Evolutionary conservation across 1,140 invertebrate genomes (phyloP).

Genomic region (Atopsyche davidsoni): DNA sequence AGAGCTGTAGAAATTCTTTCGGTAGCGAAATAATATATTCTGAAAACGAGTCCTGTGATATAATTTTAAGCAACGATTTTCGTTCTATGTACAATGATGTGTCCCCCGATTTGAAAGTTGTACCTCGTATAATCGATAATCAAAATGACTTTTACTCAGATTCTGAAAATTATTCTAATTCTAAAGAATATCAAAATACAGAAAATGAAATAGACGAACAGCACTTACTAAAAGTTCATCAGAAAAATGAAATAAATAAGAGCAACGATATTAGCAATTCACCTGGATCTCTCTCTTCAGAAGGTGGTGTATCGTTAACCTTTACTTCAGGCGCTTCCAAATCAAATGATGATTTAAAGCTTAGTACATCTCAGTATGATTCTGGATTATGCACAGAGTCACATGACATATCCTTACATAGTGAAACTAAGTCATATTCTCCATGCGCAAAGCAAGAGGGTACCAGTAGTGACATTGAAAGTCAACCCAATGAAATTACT

Average conservation of each 20-base stretch:
- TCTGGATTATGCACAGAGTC: too few species aligned
- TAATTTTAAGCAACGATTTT: slow-evolving; percentile 28
- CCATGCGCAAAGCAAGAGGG: too few species aligned
- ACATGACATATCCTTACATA: too few species aligned
- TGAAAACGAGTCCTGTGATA: slow-evolving; percentile 30
- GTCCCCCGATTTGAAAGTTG: slow-evolving; percentile 25
- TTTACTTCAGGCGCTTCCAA: too few species aligned
- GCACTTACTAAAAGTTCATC: slow-evolving; percentile 43
- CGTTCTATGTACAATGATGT: slow-evolving; percentile 22
- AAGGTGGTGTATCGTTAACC: too few species aligned
- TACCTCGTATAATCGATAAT: slow-evolving; percentile 21
- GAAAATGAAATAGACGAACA: slow-evolving; percentile 44
- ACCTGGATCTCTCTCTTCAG: too few species aligned
- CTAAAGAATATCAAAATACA: slow-evolving; percentile 33
- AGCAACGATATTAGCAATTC: slow-evolving; percentile 37
- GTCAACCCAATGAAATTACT: too few species aligned
- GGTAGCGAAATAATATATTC: slow-evolving; percentile 26
- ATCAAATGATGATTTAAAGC: too few species aligned
- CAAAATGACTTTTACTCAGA: slow-evolving; percentile 38
- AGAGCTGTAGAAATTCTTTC: slow-evolving; percentile 17
- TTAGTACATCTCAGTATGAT: too few species aligned
- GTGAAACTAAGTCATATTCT: too few species aligned
- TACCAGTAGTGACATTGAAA: too few species aligned
- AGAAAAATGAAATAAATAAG: slow-evolving; percentile 48
- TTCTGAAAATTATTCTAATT: slow-evolving; percentile 35